Evolutionary conservation across 2,888 invertebrate species (phyloP).

Genomic region (Saturnia japonica): DNA sequence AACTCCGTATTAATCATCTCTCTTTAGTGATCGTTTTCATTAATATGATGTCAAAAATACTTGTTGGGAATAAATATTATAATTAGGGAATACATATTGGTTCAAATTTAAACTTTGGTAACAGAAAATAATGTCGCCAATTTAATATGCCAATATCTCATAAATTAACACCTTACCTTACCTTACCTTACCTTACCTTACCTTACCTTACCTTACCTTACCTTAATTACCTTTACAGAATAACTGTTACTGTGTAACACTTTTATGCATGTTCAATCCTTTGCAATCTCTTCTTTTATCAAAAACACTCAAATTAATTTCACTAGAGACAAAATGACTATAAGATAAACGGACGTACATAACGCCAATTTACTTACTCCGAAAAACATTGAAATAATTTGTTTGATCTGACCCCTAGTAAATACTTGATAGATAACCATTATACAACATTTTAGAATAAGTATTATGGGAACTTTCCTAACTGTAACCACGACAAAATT

Average conservation of each 20-base stretch:
- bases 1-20: no score
- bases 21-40: no score
- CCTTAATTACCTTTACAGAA: not conserved
- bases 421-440: not conserved
- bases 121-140: no score
- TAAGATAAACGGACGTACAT: not conserved
- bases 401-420: not conserved
- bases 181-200: no score
- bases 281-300: not conserved
- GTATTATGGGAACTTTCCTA: not conserved
- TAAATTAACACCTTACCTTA: no score
- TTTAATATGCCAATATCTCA: not conserved
- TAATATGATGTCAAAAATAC: no score
- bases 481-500: slow-evolving; percentile 17
- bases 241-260: not conserved
- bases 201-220: no score
- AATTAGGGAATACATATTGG: no score
- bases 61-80: no score
- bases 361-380: not conserved
- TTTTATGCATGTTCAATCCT: not conserved
- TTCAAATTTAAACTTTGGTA: no score
- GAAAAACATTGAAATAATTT: not conserved
- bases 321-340: not conserved
- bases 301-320: not conserved
- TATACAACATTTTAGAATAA: slow-evolving; percentile 14